These are phyloP conservation scores for Aurelia coerulea DNA, from an alignment of 30 jellyfish, hydroid and myxozoan species.

Conservation along the genomic window DNA sequence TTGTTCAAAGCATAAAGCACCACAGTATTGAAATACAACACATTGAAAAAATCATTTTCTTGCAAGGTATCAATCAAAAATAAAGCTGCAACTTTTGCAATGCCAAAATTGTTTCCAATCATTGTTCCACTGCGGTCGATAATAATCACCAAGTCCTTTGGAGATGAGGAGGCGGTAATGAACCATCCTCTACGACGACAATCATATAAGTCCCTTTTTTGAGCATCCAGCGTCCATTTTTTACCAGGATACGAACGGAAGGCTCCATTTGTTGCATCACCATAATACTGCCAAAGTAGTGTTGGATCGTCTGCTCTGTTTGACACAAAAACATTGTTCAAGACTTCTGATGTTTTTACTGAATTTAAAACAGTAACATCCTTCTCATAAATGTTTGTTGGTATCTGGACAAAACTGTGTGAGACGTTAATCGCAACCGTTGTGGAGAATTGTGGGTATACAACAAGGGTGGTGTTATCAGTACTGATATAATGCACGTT, in stretches of 20 bases:
- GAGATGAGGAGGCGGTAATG: constrained; percentile 80
- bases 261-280: constrained; percentile 82
- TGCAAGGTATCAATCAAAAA: constrained; percentile 86
- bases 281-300: constrained; percentile 81
- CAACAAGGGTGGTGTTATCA: constrained; percentile 24
- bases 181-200: constrained; percentile 85
- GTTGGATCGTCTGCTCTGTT: constrained; percentile 56
- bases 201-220: constrained; percentile 64
- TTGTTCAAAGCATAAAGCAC: constrained; percentile 27
- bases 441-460: constrained; percentile 60
- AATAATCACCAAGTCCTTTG: constrained; percentile 84
- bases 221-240: constrained; percentile 37
- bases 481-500: constrained; percentile 49
- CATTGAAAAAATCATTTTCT: constrained; percentile 92
- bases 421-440: constrained; percentile 48
- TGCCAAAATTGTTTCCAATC: constrained; percentile 94
- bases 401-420: constrained; percentile 88
- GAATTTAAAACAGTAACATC: constrained; percentile 64
- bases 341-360: constrained; percentile 64
- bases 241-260: constrained; percentile 89
- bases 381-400: constrained; percentile 80
- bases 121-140: constrained; percentile 91
- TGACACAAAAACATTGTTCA: constrained; percentile 63
- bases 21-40: constrained; percentile 37
- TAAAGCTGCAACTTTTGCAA: constrained; percentile 86